Evolutionary conservation across 1,140 invertebrate genomes (phyloP), one percentile per base, ranked within the genome.

Genomic region (Cotesia glomerata): DNA sequence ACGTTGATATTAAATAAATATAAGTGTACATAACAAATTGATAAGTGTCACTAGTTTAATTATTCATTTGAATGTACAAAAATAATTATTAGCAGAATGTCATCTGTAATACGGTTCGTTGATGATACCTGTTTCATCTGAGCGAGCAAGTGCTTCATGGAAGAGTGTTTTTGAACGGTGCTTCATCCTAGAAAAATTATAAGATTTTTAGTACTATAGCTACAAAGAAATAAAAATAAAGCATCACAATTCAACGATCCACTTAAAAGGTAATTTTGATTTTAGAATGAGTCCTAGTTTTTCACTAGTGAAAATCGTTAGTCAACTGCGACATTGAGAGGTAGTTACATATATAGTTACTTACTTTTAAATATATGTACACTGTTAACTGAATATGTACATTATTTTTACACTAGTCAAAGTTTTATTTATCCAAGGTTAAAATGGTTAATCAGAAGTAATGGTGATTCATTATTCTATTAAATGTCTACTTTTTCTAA

Each of bases 201-300:
- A 73, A 36, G 52, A 64, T 16, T 52, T 32, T 45, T 13, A 36
- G 9, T 52, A 32, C 75, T 52, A 65, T 49, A 71, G 8, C 49
- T 39, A 13, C 45, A 65, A 11, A 59, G 54, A 61, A 70, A 77
- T 80, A 73, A 76, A 82, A 82, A 78, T 75, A 73, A 82, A 81
- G 81, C 76, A 72, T 83, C 80, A 79, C 63, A 77, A 64, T 69
- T 74, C 71, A 54, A 74, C 76, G 51, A 66, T 58, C 64, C 59
- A 73, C 67, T 72, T 68, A 73, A 67, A 76, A 71, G 77, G 39
- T 45, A 45, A 45, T 2, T 45, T 2, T 7, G 39, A 45, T 45
- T 45, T 45, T 45, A 45, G 11, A 45, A 45, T 8, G 39, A 9
- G 51, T 72, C 54, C 35, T n/a, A 35, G 13, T 14, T 52, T 51